Evolutionary conservation across 2,888 invertebrate genomes (phyloP), one percentile per base, ranked within the genome.

Genomic region (Iphiclides podalirius): DNA sequence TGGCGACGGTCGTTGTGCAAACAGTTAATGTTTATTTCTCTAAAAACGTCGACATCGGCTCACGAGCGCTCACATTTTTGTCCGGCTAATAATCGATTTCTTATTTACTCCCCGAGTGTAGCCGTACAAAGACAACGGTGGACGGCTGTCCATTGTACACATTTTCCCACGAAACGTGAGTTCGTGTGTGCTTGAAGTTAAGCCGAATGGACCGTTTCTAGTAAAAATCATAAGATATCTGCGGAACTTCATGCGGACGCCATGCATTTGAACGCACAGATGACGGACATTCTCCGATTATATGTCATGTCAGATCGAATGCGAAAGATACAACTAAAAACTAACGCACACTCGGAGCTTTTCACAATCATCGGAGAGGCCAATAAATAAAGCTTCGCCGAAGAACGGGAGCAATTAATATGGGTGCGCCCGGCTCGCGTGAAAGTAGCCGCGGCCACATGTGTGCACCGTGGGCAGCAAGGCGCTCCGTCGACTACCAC

Each of bases 391-490:
- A 79, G 80, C 84, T 86, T 86, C 81, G 75, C 59, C 80, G 79
- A 83, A 81, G 86, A 87, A 87, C 85, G 84, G 81, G 87, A 87
- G 85, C 88, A 86, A 87, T 88, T 86, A 87, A 85, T 81, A 83
- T 86, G 82, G 87, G 85, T 79, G 87, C 81, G 87, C 71, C 85
- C 70, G 78, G 61, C 77, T 71, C 70, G 75, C 80, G 86, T 81
- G 86, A 87, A 87, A 87, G 87, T 86, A 74, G 79, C 78, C 70
- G 75, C 71, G 70, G 70, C 72, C 75, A 67, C 75, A 74, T 79
- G 73, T 78, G 77, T 72, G 72, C 66, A 67, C 65, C 61, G 61
- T 58, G 65, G 62, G 47, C 63, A 61, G 60, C 48, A 15, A 13
- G 31, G 33, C 20, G 37, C 35, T 7, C 33, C 31, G 38, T 28